A percentile compares a stretch with the other conserved stretches of the same genome.
phyloP scores from a whole-genome alignment of 2,888 invertebrate genomes.

The Lochmaea capreae region DNA sequence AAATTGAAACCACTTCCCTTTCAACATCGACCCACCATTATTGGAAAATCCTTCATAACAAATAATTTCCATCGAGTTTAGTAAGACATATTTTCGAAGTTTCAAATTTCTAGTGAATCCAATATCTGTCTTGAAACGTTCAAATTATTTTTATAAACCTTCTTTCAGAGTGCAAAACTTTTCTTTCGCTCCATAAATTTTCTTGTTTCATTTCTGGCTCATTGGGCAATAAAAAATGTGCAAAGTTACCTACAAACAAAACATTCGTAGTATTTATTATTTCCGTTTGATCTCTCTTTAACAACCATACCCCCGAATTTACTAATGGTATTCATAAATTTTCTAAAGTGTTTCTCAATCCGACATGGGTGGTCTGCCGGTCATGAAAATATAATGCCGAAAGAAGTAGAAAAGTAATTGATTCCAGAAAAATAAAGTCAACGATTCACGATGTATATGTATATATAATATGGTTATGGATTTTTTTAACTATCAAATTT shows the following conservation, averaged over 20 bases:
- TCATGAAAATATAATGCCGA: constrained; percentile 28
- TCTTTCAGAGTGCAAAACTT: neutral
- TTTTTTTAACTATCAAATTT: too few species aligned
- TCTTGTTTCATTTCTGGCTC: constrained; percentile 3
- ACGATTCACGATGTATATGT: too few species aligned
- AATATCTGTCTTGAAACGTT: neutral
- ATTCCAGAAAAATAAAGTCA: too few species aligned
- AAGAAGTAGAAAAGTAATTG: too few species aligned
- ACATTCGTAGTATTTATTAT: constrained; percentile 17
- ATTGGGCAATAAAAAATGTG: constrained; percentile 16
- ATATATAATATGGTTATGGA: too few species aligned
- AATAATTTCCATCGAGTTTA: too few species aligned
- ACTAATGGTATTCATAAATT: neutral
- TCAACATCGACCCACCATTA: too few species aligned
- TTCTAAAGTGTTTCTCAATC: constrained; percentile 9
- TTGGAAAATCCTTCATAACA: too few species aligned
- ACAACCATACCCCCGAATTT: neutral
- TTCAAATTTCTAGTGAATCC: too few species aligned
- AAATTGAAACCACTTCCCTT: too few species aligned
- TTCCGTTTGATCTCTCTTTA: constrained; percentile 13
- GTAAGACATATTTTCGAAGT: too few species aligned
- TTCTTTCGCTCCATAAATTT: neutral
- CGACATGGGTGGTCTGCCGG: neutral
- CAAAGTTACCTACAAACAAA: constrained; percentile 19
- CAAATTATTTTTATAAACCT: neutral